Conservation (phyloP, 1,140 invertebrate genomes). For the Luehdorfia chinensis region DNA sequence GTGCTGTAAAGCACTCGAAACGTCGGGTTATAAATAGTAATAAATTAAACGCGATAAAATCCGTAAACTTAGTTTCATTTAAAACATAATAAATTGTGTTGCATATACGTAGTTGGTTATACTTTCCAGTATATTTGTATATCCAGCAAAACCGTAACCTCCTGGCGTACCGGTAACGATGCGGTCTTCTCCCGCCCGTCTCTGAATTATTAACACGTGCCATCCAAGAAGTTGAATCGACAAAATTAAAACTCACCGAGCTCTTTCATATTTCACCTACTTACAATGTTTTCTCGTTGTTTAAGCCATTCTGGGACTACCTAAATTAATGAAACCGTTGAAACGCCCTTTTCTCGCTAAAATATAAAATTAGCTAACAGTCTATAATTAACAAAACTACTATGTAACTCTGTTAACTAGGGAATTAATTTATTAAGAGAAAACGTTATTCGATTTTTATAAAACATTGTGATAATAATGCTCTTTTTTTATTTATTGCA, state of each 20-base stretch:
- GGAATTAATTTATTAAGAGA: no score
- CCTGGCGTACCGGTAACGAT: slow-evolving; percentile 44
- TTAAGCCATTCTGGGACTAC: slow-evolving; percentile 33
- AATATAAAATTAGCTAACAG: not conserved
- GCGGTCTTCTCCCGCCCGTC: slow-evolving; percentile 39
- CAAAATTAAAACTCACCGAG: slow-evolving; percentile 68
- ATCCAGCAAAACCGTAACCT: slow-evolving; percentile 24
- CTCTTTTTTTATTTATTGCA: not conserved
- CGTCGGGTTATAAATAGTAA: no score
- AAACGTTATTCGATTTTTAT: no score
- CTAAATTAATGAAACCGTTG: slow-evolving; percentile 33
- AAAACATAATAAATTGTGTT: no score
- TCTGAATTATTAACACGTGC: slow-evolving; percentile 66
- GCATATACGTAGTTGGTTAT: no score
- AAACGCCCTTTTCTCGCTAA: slow-evolving; percentile 13
- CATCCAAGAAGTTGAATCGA: slow-evolving; percentile 68
- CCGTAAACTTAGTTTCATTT: no score
- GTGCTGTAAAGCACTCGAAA: no score
- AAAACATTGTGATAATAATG: no score
- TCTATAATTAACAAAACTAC: slow-evolving; percentile 4
- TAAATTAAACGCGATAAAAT: no score
- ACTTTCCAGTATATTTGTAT: slow-evolving; percentile 3
- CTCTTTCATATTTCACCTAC: slow-evolving; percentile 66
- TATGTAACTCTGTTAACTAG: no score
- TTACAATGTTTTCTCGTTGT: slow-evolving; percentile 44